Conservation (phyloP, 1,140 invertebrate genomes). For the Papilio xuthus region DNA sequence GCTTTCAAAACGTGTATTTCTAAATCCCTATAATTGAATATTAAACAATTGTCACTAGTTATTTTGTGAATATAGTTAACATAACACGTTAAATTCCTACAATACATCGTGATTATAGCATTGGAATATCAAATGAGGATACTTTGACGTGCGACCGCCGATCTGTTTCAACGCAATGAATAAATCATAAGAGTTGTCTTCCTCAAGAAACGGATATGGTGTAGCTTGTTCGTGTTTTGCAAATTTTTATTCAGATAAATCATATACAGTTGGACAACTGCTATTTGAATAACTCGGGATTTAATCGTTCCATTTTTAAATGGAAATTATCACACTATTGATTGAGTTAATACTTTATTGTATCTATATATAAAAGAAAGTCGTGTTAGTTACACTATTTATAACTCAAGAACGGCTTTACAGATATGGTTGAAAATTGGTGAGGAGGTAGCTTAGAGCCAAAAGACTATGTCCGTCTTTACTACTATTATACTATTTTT, state of each 20-base stretch:
- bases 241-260: slow-evolving; percentile 22
- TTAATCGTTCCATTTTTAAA: neutral
- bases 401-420: too few relatives aligned
- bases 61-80: neutral
- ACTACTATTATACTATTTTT: too few relatives aligned
- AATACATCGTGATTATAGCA: neutral
- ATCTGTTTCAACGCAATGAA: slow-evolving; percentile 21
- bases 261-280: neutral
- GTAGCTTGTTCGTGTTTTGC: slow-evolving; percentile 27
- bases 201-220: slow-evolving; percentile 20
- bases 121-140: neutral
- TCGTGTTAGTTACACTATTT: too few relatives aligned
- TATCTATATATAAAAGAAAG: too few relatives aligned
- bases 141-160: slow-evolving; percentile 12
- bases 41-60: neutral
- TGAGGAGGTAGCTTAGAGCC: too few relatives aligned
- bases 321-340: too few relatives aligned
- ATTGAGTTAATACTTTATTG: too few relatives aligned
- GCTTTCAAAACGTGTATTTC: neutral
- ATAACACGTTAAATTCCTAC: slow-evolving; percentile 17
- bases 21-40: neutral
- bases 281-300: neutral
- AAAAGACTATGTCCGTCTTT: too few relatives aligned
- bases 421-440: too few relatives aligned
- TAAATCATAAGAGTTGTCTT: slow-evolving; percentile 23